Conservation (phyloP, 2,797 vertebrate species). For the Adelosebastes latens region DNA sequence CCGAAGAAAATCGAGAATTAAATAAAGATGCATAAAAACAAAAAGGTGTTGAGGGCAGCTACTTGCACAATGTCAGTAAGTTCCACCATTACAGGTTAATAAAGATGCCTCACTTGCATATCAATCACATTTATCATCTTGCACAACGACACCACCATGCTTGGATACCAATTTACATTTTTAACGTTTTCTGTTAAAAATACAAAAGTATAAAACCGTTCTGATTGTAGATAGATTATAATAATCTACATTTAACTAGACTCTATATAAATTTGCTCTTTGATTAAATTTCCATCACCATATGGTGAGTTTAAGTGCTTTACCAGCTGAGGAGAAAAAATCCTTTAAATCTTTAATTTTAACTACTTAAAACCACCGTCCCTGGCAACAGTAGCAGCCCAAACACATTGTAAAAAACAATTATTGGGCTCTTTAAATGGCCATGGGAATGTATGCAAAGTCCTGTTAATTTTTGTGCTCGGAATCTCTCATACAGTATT, state of each 20-base stretch:
- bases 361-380: conserved; percentile 8
- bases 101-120: background rate
- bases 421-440: conserved; percentile 30
- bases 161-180: background rate
- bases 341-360: conserved; percentile 21
- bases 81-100: background rate
- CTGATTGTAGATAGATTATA: background rate
- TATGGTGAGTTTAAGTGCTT: background rate
- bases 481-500: background rate
- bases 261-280: background rate
- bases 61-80: background rate
- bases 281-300: background rate
- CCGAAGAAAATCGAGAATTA: background rate
- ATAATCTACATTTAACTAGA: background rate
- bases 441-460: background rate
- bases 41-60: background rate
- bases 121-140: background rate
- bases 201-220: background rate
- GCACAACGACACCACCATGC: background rate
- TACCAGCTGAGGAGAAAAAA: background rate
- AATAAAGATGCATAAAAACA: background rate
- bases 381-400: conserved; percentile 20
- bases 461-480: background rate
- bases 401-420: conserved; percentile 44
- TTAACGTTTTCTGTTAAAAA: background rate